phyloP scores from a whole-genome alignment of 2,797 vertebrate genomes.

The Peromyscus melanophrys region DNA sequence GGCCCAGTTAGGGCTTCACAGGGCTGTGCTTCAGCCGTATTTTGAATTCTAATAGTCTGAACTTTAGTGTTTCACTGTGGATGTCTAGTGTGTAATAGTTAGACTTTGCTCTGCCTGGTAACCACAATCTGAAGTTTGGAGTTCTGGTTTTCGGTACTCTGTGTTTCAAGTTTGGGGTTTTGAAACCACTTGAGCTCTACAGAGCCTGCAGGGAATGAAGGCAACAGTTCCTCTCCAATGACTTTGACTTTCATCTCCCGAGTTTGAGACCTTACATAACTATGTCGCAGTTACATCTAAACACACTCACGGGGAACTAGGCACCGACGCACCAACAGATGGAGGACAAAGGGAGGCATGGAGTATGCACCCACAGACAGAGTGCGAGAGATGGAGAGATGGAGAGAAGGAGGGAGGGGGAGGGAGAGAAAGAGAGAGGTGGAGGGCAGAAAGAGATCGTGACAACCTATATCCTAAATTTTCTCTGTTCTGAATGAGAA shows the following conservation, averaged over 20 bases:
- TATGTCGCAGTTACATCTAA: background rate
- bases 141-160: background rate
- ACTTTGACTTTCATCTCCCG: background rate
- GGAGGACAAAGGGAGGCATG: background rate
- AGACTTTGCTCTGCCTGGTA: background rate
- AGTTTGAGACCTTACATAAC: background rate
- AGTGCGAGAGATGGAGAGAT: background rate
- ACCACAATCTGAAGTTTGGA: background rate
- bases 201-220: background rate
- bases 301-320: background rate
- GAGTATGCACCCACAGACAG: background rate
- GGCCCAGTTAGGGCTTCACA: background rate
- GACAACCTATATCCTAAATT: background rate
- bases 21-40: background rate
- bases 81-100: background rate
- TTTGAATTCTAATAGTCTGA: background rate
- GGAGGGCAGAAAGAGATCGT: background rate
- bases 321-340: background rate
- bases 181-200: background rate
- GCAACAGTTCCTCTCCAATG: background rate
- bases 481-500: conserved; percentile 15
- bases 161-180: conserved; percentile 1
- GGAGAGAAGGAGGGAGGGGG: background rate
- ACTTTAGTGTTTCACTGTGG: background rate
- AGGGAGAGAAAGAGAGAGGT: background rate